Conservation (phyloP, 1,140 invertebrate species). For the Orius insidiosus region DNA sequence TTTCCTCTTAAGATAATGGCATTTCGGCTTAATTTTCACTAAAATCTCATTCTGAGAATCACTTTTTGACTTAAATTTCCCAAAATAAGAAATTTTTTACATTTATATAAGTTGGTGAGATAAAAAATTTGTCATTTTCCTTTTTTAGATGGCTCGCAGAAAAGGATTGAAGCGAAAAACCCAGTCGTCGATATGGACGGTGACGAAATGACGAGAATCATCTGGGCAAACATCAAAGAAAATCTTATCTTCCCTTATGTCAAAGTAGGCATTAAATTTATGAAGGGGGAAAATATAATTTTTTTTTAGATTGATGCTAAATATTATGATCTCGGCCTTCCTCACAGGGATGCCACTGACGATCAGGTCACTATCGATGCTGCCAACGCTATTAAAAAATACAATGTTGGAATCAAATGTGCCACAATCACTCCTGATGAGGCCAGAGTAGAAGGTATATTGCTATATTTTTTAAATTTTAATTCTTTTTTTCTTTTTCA, state of each 20-base stretch:
- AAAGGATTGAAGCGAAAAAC: slow-evolving; percentile 44
- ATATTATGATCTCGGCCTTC: slow-evolving; percentile 70
- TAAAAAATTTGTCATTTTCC: no score
- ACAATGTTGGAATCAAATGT: slow-evolving; percentile 86
- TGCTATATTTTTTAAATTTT: neutral
- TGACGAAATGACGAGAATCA: slow-evolving; percentile 81
- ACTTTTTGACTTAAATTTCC: no score
- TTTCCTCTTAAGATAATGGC: no score
- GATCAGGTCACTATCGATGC: slow-evolving; percentile 79
- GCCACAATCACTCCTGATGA: slow-evolving; percentile 86
- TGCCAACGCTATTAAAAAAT: slow-evolving; percentile 69
- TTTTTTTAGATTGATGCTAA: slow-evolving; percentile 46
- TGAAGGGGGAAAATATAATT: neutral
- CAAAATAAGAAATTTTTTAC: no score
- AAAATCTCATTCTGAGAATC: no score
- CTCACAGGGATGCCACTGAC: slow-evolving; percentile 67
- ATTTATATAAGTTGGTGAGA: no score
- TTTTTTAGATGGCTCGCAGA: slow-evolving; percentile 34
- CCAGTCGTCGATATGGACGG: slow-evolving; percentile 83
- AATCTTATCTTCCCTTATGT: slow-evolving; percentile 73
- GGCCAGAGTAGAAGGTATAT: slow-evolving; percentile 59
- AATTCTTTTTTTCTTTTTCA: slow-evolving; percentile 28
- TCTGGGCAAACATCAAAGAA: slow-evolving; percentile 82
- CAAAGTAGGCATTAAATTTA: slow-evolving; percentile 34
- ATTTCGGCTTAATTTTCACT: no score